Evolutionary conservation across 2,113 vertebrate species (phyloP).

Genomic region (Haemorhous mexicanus): DNA sequence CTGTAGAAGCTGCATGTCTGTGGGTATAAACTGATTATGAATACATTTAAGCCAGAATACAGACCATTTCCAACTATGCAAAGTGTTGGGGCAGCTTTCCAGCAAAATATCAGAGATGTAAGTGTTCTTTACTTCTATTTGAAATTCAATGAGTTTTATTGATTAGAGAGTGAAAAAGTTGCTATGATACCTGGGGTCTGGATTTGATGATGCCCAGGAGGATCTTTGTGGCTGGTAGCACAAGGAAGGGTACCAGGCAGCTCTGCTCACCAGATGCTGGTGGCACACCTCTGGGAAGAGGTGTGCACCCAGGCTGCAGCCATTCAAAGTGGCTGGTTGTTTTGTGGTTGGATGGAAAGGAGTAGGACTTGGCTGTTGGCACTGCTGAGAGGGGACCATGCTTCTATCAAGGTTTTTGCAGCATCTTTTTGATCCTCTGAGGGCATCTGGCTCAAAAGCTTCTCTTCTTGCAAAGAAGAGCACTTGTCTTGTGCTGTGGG

Average conservation of each 20-base stretch:
- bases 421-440: background rate
- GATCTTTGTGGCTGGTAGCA: background rate
- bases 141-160: background rate
- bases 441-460: background rate
- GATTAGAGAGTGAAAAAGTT: background rate
- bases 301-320: rapidly evolving
- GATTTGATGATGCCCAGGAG: background rate
- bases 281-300: background rate
- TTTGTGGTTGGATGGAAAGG: background rate
- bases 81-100: background rate
- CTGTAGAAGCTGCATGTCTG: background rate
- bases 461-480: background rate
- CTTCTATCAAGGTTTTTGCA: background rate
- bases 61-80: background rate
- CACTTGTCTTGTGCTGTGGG: background rate
- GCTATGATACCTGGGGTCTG: background rate
- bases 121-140: background rate
- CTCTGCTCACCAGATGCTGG: rapidly evolving
- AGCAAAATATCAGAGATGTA: background rate
- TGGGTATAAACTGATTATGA: background rate
- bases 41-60: background rate
- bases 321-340: rapidly evolving
- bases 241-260: background rate
- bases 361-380: background rate
- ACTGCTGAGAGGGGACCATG: background rate